phyloP scores from a whole-genome alignment of 2,113 vertebrate genomes.

The Syngnathus typhle region DNA sequence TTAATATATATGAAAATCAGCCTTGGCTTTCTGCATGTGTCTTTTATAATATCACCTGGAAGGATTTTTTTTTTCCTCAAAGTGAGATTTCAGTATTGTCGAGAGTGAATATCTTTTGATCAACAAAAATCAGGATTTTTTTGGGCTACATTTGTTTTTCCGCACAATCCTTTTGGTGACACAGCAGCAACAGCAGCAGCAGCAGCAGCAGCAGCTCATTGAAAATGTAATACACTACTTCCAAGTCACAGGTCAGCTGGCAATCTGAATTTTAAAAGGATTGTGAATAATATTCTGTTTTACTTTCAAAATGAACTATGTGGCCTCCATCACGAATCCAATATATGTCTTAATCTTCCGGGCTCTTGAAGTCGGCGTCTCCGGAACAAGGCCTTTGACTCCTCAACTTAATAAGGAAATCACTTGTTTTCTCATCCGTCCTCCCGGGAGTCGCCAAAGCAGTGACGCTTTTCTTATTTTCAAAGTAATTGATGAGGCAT shows the following conservation, averaged over 20 bases:
- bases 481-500: constrained; percentile 87
- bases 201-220: constrained; percentile 81
- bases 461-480: constrained; percentile 81
- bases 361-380: constrained; percentile 95
- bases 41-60: constrained; percentile 77
- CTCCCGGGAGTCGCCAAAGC: constrained; percentile 79
- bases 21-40: constrained; percentile 73
- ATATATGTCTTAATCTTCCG: constrained; percentile 99
- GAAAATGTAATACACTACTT: constrained; percentile 99
- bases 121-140: constrained; percentile 24
- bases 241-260: constrained; percentile 98
- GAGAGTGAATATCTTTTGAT: constrained; percentile 20
- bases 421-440: constrained; percentile 94
- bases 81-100: constrained; percentile 21
- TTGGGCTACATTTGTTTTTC: not conserved
- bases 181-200: constrained; percentile 75
- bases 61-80: constrained; percentile 52
- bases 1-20: constrained; percentile 99
- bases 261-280: constrained; percentile 99
- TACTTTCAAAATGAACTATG: constrained; percentile 99
- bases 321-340: constrained; percentile 99
- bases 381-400: constrained; percentile 95
- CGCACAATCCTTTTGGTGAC: constrained; percentile 64
- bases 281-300: constrained; percentile 99
- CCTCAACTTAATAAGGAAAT: constrained; percentile 99